These are phyloP conservation scores for Coptodon rendalli DNA, from an alignment of 2,113 vertebrate genomes.

Conservation along the genomic window DNA sequence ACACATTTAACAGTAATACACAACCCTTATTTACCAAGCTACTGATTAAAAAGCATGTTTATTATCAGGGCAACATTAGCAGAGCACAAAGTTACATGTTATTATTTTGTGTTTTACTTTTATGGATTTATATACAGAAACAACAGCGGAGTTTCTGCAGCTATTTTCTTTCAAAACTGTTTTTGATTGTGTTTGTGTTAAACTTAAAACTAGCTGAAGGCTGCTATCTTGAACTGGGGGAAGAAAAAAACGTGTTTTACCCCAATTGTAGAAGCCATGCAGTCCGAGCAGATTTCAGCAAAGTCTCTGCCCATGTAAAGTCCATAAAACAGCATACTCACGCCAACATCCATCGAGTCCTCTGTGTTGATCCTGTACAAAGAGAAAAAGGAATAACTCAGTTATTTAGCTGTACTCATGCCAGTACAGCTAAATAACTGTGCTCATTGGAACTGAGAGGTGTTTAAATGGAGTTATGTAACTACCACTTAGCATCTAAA, in stretches of 20 bases:
- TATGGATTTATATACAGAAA: background rate
- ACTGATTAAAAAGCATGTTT: no score
- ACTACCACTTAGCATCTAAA: accelerated
- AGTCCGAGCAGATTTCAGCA: slow-evolving; percentile 74
- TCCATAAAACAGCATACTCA: slow-evolving; percentile 70
- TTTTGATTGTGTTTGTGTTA: background rate
- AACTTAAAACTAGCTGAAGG: background rate
- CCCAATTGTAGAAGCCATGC: slow-evolving; percentile 68
- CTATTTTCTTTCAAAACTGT: background rate
- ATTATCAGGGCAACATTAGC: no score
- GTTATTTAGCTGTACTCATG: no score
- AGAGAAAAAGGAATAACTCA: background rate
- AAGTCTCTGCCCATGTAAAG: slow-evolving; percentile 72
- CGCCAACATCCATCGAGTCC: slow-evolving; percentile 70
- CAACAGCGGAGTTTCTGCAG: background rate
- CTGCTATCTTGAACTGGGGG: background rate
- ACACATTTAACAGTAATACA: no score
- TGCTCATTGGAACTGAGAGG: accelerated
- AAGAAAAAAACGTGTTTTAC: background rate
- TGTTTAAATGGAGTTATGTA: background rate
- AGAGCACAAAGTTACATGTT: no score
- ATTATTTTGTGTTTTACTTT: no score
- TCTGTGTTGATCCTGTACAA: slow-evolving; percentile 62
- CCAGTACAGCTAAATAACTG: background rate
- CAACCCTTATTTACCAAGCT: no score